Evolutionary conservation across 2,888 invertebrate genomes (phyloP).

Genomic region (Yponomeuta cagnagella): DNA sequence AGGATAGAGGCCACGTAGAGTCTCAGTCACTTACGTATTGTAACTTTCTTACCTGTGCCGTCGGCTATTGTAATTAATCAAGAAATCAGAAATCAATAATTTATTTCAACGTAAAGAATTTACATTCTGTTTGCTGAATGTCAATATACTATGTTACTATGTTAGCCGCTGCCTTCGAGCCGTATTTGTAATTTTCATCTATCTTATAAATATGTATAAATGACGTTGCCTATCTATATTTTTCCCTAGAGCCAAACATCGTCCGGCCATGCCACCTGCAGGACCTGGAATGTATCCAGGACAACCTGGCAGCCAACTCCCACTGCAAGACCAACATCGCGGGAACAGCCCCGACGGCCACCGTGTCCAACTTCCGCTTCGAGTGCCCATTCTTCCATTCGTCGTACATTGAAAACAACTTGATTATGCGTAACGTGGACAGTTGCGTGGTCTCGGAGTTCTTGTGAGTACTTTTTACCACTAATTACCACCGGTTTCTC

Average conservation of each 20-base stretch:
- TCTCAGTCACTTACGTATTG: too few species aligned
- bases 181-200: too few species aligned
- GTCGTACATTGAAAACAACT: conserved; percentile 40
- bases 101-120: too few species aligned
- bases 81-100: too few species aligned
- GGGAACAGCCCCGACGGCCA: conserved; percentile 30
- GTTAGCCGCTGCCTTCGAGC: too few species aligned
- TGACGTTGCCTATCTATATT: too few species aligned
- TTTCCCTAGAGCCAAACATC: neutral
- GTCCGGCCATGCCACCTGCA: conserved; percentile 36
- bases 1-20: too few species aligned
- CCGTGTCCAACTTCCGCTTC: conserved; percentile 30
- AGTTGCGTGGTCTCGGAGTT: conserved; percentile 47
- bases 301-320: conserved; percentile 44
- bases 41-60: too few species aligned
- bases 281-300: conserved; percentile 38
- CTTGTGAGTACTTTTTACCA: conserved; percentile 42
- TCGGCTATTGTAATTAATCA: too few species aligned
- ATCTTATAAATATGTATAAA: too few species aligned
- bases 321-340: conserved; percentile 32
- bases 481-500: neutral
- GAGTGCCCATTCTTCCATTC: conserved; percentile 50
- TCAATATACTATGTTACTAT: too few species aligned
- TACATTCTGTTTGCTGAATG: too few species aligned
- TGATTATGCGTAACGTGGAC: conserved; percentile 43